Evolutionary conservation across 2,888 invertebrate species (phyloP).

Genomic region (Pyrochroa serraticornis): DNA sequence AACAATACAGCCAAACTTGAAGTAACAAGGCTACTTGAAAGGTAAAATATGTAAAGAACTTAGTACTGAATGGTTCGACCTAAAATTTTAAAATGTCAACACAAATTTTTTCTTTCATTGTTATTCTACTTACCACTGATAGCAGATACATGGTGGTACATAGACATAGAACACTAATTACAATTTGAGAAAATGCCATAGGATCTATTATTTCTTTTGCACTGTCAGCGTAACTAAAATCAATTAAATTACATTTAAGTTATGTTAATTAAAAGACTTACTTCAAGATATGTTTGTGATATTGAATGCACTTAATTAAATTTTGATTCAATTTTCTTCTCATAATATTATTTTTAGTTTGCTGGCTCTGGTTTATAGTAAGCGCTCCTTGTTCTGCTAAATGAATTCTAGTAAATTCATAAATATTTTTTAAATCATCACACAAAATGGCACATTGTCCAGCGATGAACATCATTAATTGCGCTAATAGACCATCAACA

Average conservation of each 20-base stretch:
- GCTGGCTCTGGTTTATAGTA: no score
- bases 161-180: no score
- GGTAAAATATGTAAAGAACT: not conserved
- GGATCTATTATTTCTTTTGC: not conserved
- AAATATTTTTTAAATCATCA: constrained; percentile 11
- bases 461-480: constrained; percentile 8
- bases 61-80: constrained; percentile 8
- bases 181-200: no score
- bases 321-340: not conserved
- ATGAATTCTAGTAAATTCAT: not conserved
- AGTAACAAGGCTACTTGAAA: not conserved
- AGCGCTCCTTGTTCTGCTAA: not conserved
- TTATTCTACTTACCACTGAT: no score
- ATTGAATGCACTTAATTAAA: constrained; percentile 15
- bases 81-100: not conserved
- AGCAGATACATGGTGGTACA: no score
- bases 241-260: not conserved
- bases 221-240: constrained; percentile 1
- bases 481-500: constrained; percentile 19
- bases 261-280: not conserved
- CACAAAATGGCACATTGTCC: constrained; percentile 15
- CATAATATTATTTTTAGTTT: not conserved
- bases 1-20: constrained; percentile 12
- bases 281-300: constrained; percentile 11
- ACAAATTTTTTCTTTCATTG: no score